Evolutionary conservation across 2,113 vertebrate species (phyloP).

Genomic region (Hystrix brachyura): DNA sequence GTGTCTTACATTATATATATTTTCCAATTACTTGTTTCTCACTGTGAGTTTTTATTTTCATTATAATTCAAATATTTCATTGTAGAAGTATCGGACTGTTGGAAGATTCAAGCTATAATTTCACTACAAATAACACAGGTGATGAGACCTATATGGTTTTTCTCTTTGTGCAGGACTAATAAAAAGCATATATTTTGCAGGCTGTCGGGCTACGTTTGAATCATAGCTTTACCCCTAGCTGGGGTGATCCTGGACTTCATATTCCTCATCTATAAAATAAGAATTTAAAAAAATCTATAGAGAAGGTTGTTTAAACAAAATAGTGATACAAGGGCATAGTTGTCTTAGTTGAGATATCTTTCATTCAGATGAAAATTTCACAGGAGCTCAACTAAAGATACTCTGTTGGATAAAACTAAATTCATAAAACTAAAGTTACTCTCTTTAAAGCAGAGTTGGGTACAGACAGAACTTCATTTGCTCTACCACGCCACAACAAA

Average conservation of each 20-base stretch:
- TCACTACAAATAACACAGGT: slow-evolving; percentile 3
- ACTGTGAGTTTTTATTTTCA: slow-evolving; percentile 12
- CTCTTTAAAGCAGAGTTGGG: background rate
- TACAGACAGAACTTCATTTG: background rate
- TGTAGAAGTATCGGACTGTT: background rate
- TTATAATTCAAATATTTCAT: slow-evolving; percentile 39
- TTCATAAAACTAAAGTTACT: background rate
- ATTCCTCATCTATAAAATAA: slow-evolving; percentile 56
- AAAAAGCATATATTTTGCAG: slow-evolving; percentile 23
- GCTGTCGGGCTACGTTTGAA: background rate
- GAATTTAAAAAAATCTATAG: background rate
- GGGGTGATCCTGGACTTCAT: background rate
- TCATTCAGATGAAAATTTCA: slow-evolving; percentile 39
- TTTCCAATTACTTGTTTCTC: slow-evolving; percentile 51
- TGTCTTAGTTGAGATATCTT: background rate
- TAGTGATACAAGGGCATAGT: slow-evolving; percentile 24
- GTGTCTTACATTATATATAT: slow-evolving; percentile 26
- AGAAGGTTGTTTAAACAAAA: slow-evolving; percentile 46
- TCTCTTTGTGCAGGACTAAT: slow-evolving; percentile 3
- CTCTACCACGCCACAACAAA: background rate
- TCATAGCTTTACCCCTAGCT: slow-evolving; percentile 1
- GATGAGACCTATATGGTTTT: background rate
- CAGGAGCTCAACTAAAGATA: background rate
- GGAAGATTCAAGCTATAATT: slow-evolving; percentile 6
- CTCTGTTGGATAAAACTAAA: background rate